Conservation (phyloP, 2,113 vertebrate species). For the Colaptes auratus region DNA sequence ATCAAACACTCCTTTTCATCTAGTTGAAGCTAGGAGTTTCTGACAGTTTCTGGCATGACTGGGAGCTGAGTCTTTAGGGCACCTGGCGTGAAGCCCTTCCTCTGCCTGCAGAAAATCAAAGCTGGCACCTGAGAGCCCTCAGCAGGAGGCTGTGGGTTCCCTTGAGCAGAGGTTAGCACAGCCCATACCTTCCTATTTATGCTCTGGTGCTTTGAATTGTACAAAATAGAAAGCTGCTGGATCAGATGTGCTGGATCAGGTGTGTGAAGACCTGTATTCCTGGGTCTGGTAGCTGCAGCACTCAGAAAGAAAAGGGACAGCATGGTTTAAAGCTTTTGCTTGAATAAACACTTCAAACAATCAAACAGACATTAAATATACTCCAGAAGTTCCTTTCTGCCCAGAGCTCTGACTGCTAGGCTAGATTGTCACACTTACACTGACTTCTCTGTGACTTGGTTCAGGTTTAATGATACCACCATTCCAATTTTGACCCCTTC, state of each 20-base stretch:
- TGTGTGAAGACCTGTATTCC: neutral
- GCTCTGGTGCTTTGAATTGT: neutral
- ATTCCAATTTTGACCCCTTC: neutral
- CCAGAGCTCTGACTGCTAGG: neutral
- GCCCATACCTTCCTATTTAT: neutral
- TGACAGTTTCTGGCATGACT: neutral
- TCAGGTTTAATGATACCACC: neutral
- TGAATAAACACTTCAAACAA: neutral
- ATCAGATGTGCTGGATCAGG: neutral
- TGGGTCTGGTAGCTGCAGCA: neutral
- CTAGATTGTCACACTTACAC: neutral
- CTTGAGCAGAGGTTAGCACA: neutral
- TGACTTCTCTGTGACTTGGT: neutral
- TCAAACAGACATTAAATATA: neutral
- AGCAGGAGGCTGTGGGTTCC: neutral
- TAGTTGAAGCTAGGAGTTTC: neutral
- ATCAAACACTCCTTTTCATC: neutral
- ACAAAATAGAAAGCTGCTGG: neutral
- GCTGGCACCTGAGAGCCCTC: neutral
- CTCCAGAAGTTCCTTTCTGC: neutral
- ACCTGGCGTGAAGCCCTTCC: rapidly evolving
- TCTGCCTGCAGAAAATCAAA: neutral
- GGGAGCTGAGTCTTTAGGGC: neutral
- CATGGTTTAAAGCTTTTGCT: neutral
- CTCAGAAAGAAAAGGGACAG: neutral